Evolutionary conservation across 2,113 vertebrate genomes (phyloP).

Genomic region (Arizona elegans): DNA sequence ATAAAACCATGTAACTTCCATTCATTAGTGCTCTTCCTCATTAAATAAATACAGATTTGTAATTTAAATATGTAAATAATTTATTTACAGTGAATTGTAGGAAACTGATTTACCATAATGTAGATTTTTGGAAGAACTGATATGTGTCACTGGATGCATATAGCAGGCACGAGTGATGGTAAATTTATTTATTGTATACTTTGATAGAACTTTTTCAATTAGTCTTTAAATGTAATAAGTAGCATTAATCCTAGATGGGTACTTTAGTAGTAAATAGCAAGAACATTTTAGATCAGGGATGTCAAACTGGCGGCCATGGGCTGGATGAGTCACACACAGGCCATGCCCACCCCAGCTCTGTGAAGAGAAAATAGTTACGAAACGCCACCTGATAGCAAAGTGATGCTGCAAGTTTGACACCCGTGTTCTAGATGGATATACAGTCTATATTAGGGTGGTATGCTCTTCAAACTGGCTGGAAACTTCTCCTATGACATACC

Average conservation of each 20-base stretch:
- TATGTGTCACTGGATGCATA: background rate
- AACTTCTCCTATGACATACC: background rate
- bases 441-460: background rate
- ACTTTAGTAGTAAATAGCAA: background rate
- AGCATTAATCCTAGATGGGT: background rate
- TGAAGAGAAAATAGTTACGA: too few species aligned
- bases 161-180: background rate
- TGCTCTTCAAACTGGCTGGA: background rate
- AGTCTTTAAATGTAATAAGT: background rate
- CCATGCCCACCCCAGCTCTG: too few species aligned
- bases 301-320: too few species aligned
- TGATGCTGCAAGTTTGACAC: too few species aligned
- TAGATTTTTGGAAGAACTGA: background rate
- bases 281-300: background rate
- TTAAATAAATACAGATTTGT: background rate
- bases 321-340: too few species aligned
- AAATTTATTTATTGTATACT: background rate
- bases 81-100: background rate
- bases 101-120: background rate
- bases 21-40: background rate
- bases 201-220: background rate
- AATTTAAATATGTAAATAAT: background rate
- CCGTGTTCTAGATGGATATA: background rate
- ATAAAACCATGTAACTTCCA: background rate
- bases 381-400: too few species aligned